phyloP scores from a whole-genome alignment of 2,888 invertebrate genomes.

The Xestoiulus laeticollis region DNA sequence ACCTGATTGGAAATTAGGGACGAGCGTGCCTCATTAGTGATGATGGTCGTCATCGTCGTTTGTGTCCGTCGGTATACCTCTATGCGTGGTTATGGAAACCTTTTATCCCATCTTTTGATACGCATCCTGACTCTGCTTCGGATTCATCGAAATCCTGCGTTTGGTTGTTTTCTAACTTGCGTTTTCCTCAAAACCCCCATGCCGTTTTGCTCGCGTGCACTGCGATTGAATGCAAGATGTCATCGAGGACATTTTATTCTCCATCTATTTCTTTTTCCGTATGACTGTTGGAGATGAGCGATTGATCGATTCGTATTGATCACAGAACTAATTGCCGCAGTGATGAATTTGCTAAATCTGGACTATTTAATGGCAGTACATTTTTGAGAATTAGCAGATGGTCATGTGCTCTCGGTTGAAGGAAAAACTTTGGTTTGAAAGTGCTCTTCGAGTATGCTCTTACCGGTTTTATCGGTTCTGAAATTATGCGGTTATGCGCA shows the following conservation, averaged over 20 bases:
- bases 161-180: slow-evolving; percentile 13
- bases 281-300: not conserved
- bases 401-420: not conserved
- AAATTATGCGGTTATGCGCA: too few species aligned
- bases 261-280: not conserved
- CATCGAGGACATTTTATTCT: not conserved
- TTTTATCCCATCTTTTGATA: slow-evolving; percentile 10
- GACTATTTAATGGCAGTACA: not conserved
- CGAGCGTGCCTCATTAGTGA: slow-evolving; percentile 29
- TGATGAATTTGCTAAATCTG: not conserved
- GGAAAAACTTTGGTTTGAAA: too few species aligned
- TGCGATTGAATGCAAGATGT: not conserved
- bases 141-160: not conserved
- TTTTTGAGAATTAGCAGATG: not conserved
- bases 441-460: too few species aligned
- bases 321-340: not conserved
- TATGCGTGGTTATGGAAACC: slow-evolving; percentile 40
- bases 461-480: too few species aligned
- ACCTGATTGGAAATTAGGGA: slow-evolving; percentile 37
- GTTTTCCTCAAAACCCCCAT: not conserved
- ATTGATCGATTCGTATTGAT: not conserved
- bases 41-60: slow-evolving; percentile 44
- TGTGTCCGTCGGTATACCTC: slow-evolving; percentile 4
- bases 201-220: not conserved
- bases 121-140: slow-evolving; percentile 29